Base-by-base conservation (phyloP, 2,113 vertebrate genomes). In the Channa maculata region DNA sequence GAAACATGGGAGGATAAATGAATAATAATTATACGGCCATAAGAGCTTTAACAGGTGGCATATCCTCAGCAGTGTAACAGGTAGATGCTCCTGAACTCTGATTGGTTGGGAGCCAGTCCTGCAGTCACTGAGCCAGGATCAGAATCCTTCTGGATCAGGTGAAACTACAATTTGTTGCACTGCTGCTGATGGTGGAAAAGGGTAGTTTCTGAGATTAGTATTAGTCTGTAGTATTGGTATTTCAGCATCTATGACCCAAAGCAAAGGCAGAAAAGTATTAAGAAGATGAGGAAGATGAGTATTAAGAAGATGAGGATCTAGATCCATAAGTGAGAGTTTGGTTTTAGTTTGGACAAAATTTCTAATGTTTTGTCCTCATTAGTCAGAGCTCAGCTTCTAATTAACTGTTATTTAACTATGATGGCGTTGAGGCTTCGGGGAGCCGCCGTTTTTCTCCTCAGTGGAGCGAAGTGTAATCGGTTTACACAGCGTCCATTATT, bases 401-500 rank as follows among this genome's bases (percentile, higher is more conserved):
- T 36, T 4, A 65, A 24, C 48, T 33, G 49, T 13, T 10, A n/a
- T 11, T 49, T 51, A 24, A 24, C 24, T 24, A 41, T 3, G n/a
- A 3, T 6, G 34, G 15, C 38, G 15, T 46, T 11, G 11, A 36
- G 13, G 59, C 49, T 50, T 50, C 57, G 6, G 41, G 57, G 57
- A 65, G 38, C 59, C 2, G 43, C 12, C n/a, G 13, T 24, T 24
- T 15, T 2, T 4, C 41, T 12, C 15, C 49, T 36, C 37, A 13
- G 62, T 24, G 24, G 24, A 24, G 24, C 24, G 24, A 24, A 2
- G 55, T 51, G 33, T 75, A 58, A 71, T 84, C 71, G 38, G 24
- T 79, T 84, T 72, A 82, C 73, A 82, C 45, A 0, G 0, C n/a
- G 15, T 71, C 5, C 24, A 82, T 82, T 67, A 72, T 77, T 77